phyloP scores from a whole-genome alignment of 2,113 vertebrate genomes.

The Neotoma lepida region DNA sequence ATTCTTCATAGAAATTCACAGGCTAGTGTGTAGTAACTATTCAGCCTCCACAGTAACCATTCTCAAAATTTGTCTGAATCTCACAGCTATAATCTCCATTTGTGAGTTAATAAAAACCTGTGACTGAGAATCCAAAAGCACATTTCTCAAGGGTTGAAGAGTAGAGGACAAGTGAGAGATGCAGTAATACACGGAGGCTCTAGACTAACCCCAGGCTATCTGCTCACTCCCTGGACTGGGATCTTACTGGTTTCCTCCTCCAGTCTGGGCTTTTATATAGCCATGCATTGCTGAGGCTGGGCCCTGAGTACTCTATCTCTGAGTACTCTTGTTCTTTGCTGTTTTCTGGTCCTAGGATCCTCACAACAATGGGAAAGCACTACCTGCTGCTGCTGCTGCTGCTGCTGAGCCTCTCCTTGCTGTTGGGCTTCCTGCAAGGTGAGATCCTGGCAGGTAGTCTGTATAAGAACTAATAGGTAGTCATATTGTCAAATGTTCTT shows the following conservation, averaged over 20 bases:
- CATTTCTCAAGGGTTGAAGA: neutral
- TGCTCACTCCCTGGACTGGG: neutral
- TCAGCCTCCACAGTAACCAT: neutral
- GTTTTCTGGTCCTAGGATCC: neutral
- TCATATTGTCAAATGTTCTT: neutral
- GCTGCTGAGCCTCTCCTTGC: neutral
- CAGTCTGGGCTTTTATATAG: neutral
- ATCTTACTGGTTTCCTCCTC: neutral
- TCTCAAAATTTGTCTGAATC: neutral
- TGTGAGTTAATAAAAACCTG: neutral
- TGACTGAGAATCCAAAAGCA: neutral
- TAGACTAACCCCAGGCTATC: neutral
- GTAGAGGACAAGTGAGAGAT: neutral
- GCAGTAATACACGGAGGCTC: neutral
- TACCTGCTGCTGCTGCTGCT: neutral
- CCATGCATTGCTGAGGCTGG: neutral
- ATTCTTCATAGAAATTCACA: neutral
- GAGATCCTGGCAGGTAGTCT: neutral
- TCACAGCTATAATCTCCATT: neutral
- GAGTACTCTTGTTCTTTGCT: neutral
- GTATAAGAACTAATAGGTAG: neutral
- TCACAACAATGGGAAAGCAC: neutral
- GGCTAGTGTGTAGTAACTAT: neutral
- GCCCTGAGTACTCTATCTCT: neutral
- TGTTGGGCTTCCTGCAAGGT: neutral